Conservation (phyloP, 2,797 vertebrate genomes). For the Lerista edwardsae region DNA sequence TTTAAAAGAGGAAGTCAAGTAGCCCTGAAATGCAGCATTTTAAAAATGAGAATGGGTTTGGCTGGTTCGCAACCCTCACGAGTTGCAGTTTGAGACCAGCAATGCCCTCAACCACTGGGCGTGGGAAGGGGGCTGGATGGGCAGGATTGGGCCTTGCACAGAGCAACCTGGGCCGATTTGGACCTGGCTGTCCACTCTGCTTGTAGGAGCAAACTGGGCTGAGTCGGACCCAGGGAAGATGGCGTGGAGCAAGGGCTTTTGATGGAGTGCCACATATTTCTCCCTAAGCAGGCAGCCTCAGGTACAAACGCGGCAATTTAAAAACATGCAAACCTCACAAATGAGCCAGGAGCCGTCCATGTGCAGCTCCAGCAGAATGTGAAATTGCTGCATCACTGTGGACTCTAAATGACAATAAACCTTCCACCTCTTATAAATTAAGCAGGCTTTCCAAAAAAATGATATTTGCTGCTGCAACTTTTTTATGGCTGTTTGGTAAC, state of each 20-base stretch:
- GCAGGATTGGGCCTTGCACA: too few relatives aligned
- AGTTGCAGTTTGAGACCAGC: too few relatives aligned
- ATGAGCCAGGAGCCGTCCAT: conserved; percentile 66
- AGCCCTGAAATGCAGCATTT: too few relatives aligned
- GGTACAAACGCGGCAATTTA: conserved; percentile 74
- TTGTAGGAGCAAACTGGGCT: too few relatives aligned
- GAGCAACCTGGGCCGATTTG: too few relatives aligned
- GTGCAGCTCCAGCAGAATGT: conserved; percentile 68
- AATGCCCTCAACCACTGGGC: too few relatives aligned
- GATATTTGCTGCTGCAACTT: conserved; percentile 79
- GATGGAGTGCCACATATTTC: neutral
- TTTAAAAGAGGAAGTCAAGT: too few relatives aligned
- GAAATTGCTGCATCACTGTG: conserved; percentile 75
- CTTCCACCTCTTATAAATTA: conserved; percentile 85
- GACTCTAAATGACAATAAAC: conserved; percentile 82
- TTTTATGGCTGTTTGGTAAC: conserved; percentile 85
- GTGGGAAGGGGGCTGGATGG: too few relatives aligned
- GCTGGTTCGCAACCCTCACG: too few relatives aligned
- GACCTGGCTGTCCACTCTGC: too few relatives aligned
- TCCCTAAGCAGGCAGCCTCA: conserved; percentile 37
- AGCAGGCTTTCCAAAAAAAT: conserved; percentile 80
- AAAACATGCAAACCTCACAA: conserved; percentile 79
- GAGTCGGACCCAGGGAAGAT: too few relatives aligned
- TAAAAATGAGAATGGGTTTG: too few relatives aligned
- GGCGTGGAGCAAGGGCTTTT: neutral